Evolutionary conservation across 2,113 vertebrate genomes (phyloP).

Genomic region (Setophaga petechia): DNA sequence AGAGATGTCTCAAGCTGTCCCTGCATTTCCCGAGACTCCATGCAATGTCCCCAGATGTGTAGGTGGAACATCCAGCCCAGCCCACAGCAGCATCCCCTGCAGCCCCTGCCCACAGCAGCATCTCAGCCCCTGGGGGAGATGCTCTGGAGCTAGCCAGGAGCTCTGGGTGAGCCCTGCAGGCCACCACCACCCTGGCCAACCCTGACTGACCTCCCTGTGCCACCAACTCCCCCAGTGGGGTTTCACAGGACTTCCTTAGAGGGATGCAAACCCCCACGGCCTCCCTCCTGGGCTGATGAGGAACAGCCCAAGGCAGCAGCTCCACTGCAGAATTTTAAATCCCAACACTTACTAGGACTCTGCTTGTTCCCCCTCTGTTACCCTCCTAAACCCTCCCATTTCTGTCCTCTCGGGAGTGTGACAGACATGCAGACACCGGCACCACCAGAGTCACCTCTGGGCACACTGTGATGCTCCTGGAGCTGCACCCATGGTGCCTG

Average conservation of each 20-base stretch:
- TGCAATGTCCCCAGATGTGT: not conserved
- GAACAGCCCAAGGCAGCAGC: not conserved
- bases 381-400: not conserved
- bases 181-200: not conserved
- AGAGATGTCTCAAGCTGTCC: not conserved
- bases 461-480: not conserved
- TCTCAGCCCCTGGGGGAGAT: not conserved
- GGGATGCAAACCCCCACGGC: not conserved
- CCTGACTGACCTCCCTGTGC: not conserved
- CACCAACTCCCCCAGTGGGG: too few species aligned
- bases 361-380: not conserved
- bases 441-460: not conserved
- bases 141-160: fast-evolving
- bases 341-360: not conserved
- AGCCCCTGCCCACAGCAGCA: not conserved
- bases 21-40: not conserved
- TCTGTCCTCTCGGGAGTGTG: not conserved
- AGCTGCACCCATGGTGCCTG: fast-evolving
- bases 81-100: not conserved
- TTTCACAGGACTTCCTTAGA: not conserved
- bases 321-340: not conserved
- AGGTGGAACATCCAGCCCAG: fast-evolving
- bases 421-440: fast-evolving
- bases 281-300: not conserved
- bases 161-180: not conserved